Evolutionary conservation across 2,113 vertebrate species (phyloP).

Genomic region (Saccopteryx leptura): DNA sequence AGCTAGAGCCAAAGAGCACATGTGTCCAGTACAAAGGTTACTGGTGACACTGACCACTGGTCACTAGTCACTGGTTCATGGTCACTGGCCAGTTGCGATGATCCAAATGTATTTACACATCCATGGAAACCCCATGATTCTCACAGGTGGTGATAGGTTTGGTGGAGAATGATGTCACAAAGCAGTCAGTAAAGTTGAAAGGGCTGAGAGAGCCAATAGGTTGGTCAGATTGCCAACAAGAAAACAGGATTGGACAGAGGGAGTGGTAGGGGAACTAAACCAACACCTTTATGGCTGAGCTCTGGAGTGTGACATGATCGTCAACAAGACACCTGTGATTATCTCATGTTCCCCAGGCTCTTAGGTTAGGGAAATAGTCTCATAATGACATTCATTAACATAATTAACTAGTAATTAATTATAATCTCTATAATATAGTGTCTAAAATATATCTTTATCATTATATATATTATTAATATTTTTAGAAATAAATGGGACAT

Average conservation of each 20-base stretch:
- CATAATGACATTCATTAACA: neutral
- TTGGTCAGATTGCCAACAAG: neutral
- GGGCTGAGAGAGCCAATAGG: neutral
- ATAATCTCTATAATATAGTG: neutral
- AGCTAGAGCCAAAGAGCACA: neutral
- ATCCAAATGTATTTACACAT: constrained; percentile 57
- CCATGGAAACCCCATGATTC: constrained; percentile 63
- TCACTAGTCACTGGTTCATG: neutral
- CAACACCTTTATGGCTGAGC: neutral
- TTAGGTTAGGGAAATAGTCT: neutral
- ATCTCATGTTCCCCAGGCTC: neutral
- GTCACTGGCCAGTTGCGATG: constrained; percentile 39
- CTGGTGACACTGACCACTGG: neutral
- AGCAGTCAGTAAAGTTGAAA: constrained; percentile 36
- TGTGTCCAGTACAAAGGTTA: constrained; percentile 29
- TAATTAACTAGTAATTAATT: neutral
- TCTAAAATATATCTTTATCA: neutral
- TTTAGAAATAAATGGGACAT: neutral
- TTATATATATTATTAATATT: neutral
- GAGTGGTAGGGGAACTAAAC: neutral
- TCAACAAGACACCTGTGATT: neutral
- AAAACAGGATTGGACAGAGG: neutral
- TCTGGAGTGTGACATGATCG: neutral
- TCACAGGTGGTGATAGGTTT: constrained; percentile 34
- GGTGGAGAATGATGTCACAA: constrained; percentile 60